These are phyloP conservation scores for Agrenia bidenticulata DNA, from an alignment of 2,888 invertebrate species.

Conservation along the genomic window DNA sequence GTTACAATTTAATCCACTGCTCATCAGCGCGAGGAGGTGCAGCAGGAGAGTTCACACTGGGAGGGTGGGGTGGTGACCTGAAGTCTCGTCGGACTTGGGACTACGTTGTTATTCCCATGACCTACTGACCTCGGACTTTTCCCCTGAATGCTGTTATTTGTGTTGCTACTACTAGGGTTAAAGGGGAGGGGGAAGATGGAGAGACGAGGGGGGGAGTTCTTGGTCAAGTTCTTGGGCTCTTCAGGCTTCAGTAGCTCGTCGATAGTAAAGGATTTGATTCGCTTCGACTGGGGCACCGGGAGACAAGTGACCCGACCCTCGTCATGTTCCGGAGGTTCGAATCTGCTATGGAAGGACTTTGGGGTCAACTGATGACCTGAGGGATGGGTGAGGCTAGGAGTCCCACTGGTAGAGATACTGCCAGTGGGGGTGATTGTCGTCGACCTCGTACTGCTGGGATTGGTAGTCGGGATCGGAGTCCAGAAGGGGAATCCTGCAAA, in stretches of 20 bases:
- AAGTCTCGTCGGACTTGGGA: no score
- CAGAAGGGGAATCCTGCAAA: conserved; percentile 45
- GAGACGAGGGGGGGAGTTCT: no score
- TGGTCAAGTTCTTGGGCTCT: background rate
- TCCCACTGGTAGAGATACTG: background rate
- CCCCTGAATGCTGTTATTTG: no score
- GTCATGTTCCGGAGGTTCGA: background rate
- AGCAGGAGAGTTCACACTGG: no score
- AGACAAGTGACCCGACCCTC: conserved; percentile 9
- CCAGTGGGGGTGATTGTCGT: no score
- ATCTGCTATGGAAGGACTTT: conserved; percentile 8
- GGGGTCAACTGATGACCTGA: background rate
- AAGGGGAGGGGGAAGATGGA: background rate
- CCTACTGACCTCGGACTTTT: no score
- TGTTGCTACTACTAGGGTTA: no score
- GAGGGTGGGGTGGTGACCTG: no score
- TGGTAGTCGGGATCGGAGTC: conserved; percentile 13
- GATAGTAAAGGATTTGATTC: conserved; percentile 83
- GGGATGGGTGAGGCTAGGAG: background rate
- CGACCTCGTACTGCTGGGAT: no score
- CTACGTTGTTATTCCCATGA: no score
- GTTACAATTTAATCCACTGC: no score
- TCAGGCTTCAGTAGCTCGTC: conserved; percentile 72
- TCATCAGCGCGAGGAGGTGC: no score
- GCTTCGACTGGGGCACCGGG: conserved; percentile 55